Evolutionary conservation across 2,797 vertebrate species (phyloP).

Genomic region (Petrocephalus sullivani): DNA sequence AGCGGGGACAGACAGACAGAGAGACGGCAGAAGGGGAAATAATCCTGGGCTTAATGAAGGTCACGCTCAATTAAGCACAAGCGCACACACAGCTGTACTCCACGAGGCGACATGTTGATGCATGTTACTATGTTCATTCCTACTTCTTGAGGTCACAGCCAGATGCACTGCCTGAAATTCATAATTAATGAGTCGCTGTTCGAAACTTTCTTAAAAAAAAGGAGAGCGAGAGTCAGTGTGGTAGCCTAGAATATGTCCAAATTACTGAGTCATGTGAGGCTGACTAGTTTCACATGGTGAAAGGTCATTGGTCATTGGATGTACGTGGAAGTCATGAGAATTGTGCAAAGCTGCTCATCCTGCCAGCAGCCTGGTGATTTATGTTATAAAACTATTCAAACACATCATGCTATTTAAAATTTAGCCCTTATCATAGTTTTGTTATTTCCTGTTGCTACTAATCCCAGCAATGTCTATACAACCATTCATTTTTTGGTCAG

Average conservation of each 20-base stretch:
- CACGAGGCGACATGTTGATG: constrained; percentile 25
- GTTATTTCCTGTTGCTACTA: background rate
- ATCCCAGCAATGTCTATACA: background rate
- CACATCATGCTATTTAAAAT: background rate
- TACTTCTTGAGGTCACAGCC: constrained; percentile 43
- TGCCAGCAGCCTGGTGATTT: background rate
- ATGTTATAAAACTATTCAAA: background rate
- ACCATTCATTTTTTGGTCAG: background rate
- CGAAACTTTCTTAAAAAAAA: constrained; percentile 43
- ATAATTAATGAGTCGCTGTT: constrained; percentile 51
- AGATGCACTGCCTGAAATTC: constrained; percentile 41
- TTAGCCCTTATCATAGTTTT: background rate
- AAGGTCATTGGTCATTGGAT: background rate
- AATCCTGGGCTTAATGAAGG: constrained; percentile 55
- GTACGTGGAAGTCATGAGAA: background rate
- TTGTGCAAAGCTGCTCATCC: background rate
- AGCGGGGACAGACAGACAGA: background rate
- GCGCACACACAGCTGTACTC: constrained; percentile 38
- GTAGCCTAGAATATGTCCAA: constrained; percentile 58
- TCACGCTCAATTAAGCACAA: constrained; percentile 51
- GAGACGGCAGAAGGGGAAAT: constrained; percentile 2
- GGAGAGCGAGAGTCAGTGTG: constrained; percentile 29
- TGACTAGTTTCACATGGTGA: constrained; percentile 42
- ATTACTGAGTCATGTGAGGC: constrained; percentile 50
- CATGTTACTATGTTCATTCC: constrained; percentile 38